Base-by-base conservation (phyloP, 2,888 invertebrate species). In the Druceiella hillmani region DNA sequence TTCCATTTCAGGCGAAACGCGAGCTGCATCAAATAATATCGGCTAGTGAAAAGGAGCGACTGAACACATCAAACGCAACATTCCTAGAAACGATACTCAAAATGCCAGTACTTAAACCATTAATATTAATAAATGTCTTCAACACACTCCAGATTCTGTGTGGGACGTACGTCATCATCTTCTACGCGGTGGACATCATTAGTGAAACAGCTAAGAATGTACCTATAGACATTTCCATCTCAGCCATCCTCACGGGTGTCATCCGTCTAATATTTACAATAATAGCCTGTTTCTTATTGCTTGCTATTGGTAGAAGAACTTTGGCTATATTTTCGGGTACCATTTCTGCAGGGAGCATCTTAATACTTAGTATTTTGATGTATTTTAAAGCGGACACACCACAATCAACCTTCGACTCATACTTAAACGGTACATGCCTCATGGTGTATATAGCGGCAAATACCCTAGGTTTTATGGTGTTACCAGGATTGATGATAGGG, bases 171-270 rank as follows among this genome's bases (percentile, higher is more conserved):
- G 71, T 87, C 9, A 77, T 87, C 38, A 82, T 87, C 37, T 87
- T 86, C 62, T 87, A 87, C 55, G 86, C 85, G 1, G 82, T 85
- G 1, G 82, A 85, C 50, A 81, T 87, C 38, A 70, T 86, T 5
- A 62, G 72, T 4, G 76, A 79, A 38, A 64, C 75, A 38, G 75
- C 10, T 27, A 10, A 27, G n/a, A 49, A 54, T 35, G 52, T 45
- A 13, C 43, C 15, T 9, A 3, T 68, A 11, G 65, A 75, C 45
- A 64, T 64, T 28, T 74, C 74, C 42, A 53, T 72, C 40, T 81
- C 81, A 1, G 86, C 86, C 0, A 80, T 83, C 41, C 69, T 81
- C 44, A 83, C 83, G 1, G 86, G 85, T 0, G 58, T 76, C 7
- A 76, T 83, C 2, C 68, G 87, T 17, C 74, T 83, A 22, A 49